Conservation (phyloP, 2,888 invertebrate species). For the Eristalis pertinax region DNA sequence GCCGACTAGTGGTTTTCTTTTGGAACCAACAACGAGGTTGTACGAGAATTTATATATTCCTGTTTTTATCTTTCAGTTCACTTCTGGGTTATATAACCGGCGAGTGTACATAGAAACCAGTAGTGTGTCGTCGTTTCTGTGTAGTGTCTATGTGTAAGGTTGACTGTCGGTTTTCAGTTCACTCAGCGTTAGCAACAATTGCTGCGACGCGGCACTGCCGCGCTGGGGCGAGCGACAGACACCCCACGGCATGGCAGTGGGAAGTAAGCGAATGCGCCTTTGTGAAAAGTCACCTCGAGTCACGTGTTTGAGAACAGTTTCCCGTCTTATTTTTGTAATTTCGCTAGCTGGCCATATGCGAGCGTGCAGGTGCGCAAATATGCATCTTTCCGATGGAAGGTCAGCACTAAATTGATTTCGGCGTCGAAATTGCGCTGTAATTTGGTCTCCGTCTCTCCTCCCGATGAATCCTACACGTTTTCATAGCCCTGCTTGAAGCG, state of each 20-base stretch:
- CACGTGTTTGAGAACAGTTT: conserved; percentile 45
- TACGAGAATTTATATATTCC: conserved; percentile 1
- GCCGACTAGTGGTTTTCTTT: conserved; percentile 47
- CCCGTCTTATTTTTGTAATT: neutral
- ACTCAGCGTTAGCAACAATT: conserved; percentile 4
- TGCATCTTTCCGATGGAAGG: conserved; percentile 14
- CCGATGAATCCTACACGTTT: neutral
- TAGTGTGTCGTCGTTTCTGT: neutral
- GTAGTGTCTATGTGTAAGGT: neutral
- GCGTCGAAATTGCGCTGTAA: conserved; percentile 35
- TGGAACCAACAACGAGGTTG: conserved; percentile 31
- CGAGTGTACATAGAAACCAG: conserved; percentile 53
- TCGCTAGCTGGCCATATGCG: neutral
- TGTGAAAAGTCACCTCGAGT: conserved; percentile 11
- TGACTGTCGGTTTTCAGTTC: neutral
- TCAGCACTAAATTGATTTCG: neutral
- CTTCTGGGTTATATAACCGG: conserved; percentile 59
- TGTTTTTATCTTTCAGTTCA: conserved; percentile 53
- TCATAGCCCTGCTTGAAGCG: neutral
- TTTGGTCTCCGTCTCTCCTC: neutral
- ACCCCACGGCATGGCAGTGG: neutral
- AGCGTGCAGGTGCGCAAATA: conserved; percentile 38
- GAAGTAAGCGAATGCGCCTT: neutral
- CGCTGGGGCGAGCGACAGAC: neutral
- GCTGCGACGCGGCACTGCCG: neutral